Conservation (phyloP, 2,888 invertebrate genomes). For the Panzeria rudis region DNA sequence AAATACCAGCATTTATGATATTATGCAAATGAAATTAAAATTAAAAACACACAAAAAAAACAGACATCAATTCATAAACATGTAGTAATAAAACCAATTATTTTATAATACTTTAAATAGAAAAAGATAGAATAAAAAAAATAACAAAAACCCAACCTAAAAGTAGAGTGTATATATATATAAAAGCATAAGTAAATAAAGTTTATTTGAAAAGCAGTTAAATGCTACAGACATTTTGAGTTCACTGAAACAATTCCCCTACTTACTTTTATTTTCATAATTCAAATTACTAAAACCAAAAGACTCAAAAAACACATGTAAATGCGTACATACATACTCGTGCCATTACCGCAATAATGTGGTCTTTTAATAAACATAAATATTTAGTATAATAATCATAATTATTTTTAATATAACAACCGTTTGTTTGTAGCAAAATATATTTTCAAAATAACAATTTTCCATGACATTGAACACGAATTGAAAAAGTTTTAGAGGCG, state of each 20-base stretch:
- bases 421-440: slow-evolving; percentile 18
- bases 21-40: neutral
- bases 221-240: neutral
- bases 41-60: neutral
- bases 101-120: neutral
- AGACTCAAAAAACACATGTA: neutral
- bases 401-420: slow-evolving; percentile 1
- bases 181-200: neutral
- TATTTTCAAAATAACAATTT: slow-evolving; percentile 48
- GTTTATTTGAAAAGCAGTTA: neutral
- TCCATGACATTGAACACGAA: slow-evolving; percentile 51
- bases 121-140: neutral
- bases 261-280: neutral
- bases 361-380: slow-evolving; percentile 16
- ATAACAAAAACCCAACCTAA: neutral
- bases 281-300: neutral
- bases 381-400: slow-evolving; percentile 31
- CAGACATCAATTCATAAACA: neutral
- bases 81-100: neutral
- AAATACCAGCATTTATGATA: slow-evolving; percentile 1
- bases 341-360: neutral
- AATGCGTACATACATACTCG: neutral
- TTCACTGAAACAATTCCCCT: neutral
- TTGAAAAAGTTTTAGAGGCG: slow-evolving; percentile 43
- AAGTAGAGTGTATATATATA: neutral